Evolutionary conservation across 2,797 vertebrate species (phyloP).

Genomic region (Brachyalestes nurse): DNA sequence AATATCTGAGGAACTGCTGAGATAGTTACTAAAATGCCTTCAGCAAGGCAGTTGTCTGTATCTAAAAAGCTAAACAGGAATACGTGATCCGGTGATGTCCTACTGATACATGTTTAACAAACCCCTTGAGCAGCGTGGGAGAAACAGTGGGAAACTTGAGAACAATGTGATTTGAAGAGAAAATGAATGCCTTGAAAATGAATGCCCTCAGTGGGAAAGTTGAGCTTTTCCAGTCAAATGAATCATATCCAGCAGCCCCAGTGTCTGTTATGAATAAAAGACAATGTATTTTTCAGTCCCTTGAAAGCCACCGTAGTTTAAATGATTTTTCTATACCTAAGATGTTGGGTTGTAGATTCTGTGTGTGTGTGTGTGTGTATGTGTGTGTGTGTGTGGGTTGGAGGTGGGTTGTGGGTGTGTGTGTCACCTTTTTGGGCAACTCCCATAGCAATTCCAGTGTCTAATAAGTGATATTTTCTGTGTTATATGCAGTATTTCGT

Average conservation of each 20-base stretch:
- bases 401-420: too few relatives aligned
- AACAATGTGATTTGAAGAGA: slow-evolving; percentile 1
- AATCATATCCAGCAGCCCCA: slow-evolving; percentile 9
- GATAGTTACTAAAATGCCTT: neutral
- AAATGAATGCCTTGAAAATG: slow-evolving; percentile 10
- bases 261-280: neutral
- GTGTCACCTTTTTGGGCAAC: neutral
- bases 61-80: neutral
- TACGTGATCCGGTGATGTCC: neutral
- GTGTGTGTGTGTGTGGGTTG: too few relatives aligned
- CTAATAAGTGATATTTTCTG: neutral
- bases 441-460: neutral
- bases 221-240: slow-evolving; percentile 11
- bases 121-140: neutral
- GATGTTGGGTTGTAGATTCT: neutral
- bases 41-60: neutral
- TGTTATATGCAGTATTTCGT: neutral
- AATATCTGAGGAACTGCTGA: neutral
- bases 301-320: neutral
- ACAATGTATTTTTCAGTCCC: slow-evolving; percentile 9
- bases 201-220: slow-evolving; percentile 23
- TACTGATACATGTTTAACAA: slow-evolving; percentile 10
- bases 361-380: neutral
- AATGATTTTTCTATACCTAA: slow-evolving; percentile 2
- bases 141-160: slow-evolving; percentile 8